Evolutionary conservation across 1,140 invertebrate genomes (phyloP).

Genomic region (Cyclina sinensis): DNA sequence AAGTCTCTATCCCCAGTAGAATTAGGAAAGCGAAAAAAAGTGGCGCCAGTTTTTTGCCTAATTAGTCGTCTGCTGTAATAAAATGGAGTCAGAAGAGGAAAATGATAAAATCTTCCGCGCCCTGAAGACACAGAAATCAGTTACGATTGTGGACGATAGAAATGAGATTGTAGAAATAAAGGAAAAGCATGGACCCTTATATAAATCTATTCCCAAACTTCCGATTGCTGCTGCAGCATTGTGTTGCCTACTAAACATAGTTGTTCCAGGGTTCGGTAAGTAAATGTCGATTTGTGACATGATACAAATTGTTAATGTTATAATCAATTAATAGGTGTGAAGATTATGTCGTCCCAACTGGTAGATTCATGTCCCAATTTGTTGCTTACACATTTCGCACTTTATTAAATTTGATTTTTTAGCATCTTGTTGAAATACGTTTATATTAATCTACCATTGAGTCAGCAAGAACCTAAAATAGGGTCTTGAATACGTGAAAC

Average conservation of each 20-base stretch:
- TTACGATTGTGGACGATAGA: slow-evolving; percentile 71
- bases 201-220: slow-evolving; percentile 88
- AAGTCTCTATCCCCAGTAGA: neutral
- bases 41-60: neutral
- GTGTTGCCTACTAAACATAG: slow-evolving; percentile 87
- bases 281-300: too few species aligned
- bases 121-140: slow-evolving; percentile 62
- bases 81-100: slow-evolving; percentile 50
- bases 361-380: too few species aligned
- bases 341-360: too few species aligned
- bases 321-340: too few species aligned
- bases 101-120: slow-evolving; percentile 29
- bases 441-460: too few species aligned
- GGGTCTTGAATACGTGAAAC: too few species aligned
- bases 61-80: neutral
- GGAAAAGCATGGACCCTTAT: slow-evolving; percentile 87
- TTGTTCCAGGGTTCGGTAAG: slow-evolving; percentile 88
- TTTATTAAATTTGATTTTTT: too few species aligned
- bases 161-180: slow-evolving; percentile 85
- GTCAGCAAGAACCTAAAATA: too few species aligned
- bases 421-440: too few species aligned
- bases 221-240: slow-evolving; percentile 87
- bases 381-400: too few species aligned
- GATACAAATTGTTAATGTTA: too few species aligned
- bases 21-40: neutral